Evolutionary conservation across 1,140 invertebrate genomes (phyloP).

Genomic region (Ostrea denselamellosa): DNA sequence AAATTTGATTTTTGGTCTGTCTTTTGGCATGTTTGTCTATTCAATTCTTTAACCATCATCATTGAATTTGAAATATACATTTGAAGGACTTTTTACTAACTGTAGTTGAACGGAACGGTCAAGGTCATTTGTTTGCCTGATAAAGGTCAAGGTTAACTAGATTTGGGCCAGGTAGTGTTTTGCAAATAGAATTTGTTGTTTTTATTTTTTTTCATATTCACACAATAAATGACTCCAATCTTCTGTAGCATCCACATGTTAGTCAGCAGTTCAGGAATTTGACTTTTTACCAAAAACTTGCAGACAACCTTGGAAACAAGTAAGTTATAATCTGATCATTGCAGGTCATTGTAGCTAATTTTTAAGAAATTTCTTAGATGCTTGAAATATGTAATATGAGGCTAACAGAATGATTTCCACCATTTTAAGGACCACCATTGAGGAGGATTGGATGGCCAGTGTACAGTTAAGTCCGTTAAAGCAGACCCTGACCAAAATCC

Average conservation of each 20-base stretch:
- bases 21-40: no score
- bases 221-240: background rate
- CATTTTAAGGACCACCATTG: background rate
- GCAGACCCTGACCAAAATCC: constrained; percentile 61
- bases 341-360: no score
- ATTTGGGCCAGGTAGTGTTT: no score
- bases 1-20: no score
- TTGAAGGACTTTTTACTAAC: no score
- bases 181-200: no score
- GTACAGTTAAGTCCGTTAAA: constrained; percentile 53
- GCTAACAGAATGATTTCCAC: background rate
- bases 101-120: no score
- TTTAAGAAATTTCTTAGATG: no score
- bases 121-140: no score
- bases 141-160: no score
- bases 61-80: no score
- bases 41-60: no score
- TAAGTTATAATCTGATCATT: background rate
- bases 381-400: background rate
- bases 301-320: constrained; percentile 8
- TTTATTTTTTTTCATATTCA: background rate
- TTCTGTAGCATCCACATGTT: background rate
- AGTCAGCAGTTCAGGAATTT: background rate
- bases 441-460: constrained; percentile 48
- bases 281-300: constrained; percentile 18